Percentiles rank a stretch among this genome's conserved stretches.
Evolutionary conservation across 2,888 invertebrate species (phyloP).

Genomic region (Tortricodes alternella): DNA sequence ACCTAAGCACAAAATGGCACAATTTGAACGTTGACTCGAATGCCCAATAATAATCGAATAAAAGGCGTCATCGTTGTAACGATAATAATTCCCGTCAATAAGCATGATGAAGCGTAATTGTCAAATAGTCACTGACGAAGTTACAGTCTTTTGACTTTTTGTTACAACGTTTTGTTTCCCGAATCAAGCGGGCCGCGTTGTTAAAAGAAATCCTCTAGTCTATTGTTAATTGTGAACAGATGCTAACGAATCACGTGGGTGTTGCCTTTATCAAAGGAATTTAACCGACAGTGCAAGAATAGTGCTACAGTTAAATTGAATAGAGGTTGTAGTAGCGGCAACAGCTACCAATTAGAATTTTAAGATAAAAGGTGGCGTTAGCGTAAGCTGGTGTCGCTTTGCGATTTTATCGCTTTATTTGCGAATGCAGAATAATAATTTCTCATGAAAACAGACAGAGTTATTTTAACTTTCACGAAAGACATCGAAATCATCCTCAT

Average conservation of each 20-base stretch:
- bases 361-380: not conserved
- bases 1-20: too few relatives aligned
- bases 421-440: too few relatives aligned
- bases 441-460: too few relatives aligned
- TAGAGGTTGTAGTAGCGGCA: not conserved
- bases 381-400: not conserved
- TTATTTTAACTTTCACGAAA: too few relatives aligned
- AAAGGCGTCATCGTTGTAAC: too few relatives aligned
- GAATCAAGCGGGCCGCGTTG: slow-evolving; percentile 15
- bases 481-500: not conserved
- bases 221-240: slow-evolving; percentile 26
- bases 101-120: slow-evolving; percentile 20
- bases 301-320: not conserved
- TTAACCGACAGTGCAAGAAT: slow-evolving; percentile 36
- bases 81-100: too few relatives aligned
- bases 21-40: too few relatives aligned
- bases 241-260: slow-evolving; percentile 38
- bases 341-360: slow-evolving; percentile 7
- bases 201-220: slow-evolving; percentile 9
- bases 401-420: too few relatives aligned
- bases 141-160: slow-evolving; percentile 7
- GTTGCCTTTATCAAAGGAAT: slow-evolving; percentile 43
- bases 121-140: not conserved
- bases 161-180: slow-evolving; percentile 23
- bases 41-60: too few relatives aligned